Base-by-base conservation (phyloP, 2,888 invertebrate genomes). In the Heteropelma amictum region DNA sequence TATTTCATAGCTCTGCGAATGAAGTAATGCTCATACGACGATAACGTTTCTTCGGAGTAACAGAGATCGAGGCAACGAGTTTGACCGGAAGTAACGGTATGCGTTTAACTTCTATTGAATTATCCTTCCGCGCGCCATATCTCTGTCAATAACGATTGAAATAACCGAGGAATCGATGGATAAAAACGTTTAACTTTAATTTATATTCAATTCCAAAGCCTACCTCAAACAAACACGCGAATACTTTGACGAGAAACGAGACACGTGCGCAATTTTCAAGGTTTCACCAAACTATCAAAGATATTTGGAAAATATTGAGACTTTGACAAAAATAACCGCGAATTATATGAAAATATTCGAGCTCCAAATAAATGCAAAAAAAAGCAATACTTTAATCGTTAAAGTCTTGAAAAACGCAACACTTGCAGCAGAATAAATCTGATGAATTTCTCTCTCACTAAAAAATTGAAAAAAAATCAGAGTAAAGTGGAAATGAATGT, bases 31-130 rank as follows among this genome's bases (percentile, higher is more conserved):
- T 72, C 60, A 56, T 56, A 65, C 49, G 47, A 17, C 17, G 54
- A 40, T 23, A n/a, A 40, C 28, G 54, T 53, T 26, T 54, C 54
- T 33, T 21, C 6, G 28, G 19, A 33, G 12, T 33, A 23, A 42
- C 7, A 60, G 49, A 64, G 23, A 54, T 38, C 28, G 33, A 38
- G 19, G 17, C 23, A 54, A 45, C 53, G 19, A 21, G 74, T 69
- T 74, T 65, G 45, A 65, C 64, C 74, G 74, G 74, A 74, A 70
- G 64, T 70, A 74, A 69, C 73, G 73, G 69, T 69, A 53, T 53
- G 30, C 63, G 73, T 60, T 69, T 69, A 38, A 51, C 64, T 64
- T 60, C 45, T 28, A 64, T 69, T 64, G 28, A 64, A 69, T 74
- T 53, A 74, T 69, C 60, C 58, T 73, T 73, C 56, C 58, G 51